Percentiles rank a stretch among this genome's conserved stretches.
phyloP scores from a whole-genome alignment of 2,797 vertebrate genomes.

The Cossypha dichroa region DNA sequence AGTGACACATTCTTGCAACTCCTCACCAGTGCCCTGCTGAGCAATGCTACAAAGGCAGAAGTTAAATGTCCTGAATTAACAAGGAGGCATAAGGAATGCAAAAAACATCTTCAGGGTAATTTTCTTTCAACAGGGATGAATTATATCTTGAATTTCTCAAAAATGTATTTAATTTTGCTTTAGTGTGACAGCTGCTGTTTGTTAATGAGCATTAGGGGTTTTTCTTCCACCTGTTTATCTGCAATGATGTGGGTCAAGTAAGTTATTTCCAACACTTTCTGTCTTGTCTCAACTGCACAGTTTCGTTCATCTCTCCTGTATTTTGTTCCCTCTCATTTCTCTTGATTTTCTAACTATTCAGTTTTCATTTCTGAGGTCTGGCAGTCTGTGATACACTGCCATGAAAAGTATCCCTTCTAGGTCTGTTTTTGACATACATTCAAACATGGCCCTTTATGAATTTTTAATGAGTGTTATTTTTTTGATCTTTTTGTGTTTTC shows the following conservation, averaged over 20 bases:
- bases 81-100: neutral
- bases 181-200: neutral
- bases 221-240: neutral
- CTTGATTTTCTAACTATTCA: neutral
- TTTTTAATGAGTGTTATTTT: neutral
- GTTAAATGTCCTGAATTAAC: neutral
- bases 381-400: neutral
- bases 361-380: neutral
- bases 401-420: neutral
- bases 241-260: neutral
- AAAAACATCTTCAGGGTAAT: constrained; percentile 11
- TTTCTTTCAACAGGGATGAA: neutral
- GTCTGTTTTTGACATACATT: neutral
- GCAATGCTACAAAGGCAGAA: neutral
- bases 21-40: neutral
- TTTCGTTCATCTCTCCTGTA: neutral
- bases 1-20: constrained; percentile 13
- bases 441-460: neutral
- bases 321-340: neutral
- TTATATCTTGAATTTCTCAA: neutral
- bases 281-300: neutral
- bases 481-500: neutral
- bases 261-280: neutral
- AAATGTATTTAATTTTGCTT: neutral
- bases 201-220: neutral